A percentile compares a stretch with the other conserved stretches of the same genome.
phyloP scores from a whole-genome alignment of 1,140 invertebrate genomes.

The Heliconius nattereri region DNA sequence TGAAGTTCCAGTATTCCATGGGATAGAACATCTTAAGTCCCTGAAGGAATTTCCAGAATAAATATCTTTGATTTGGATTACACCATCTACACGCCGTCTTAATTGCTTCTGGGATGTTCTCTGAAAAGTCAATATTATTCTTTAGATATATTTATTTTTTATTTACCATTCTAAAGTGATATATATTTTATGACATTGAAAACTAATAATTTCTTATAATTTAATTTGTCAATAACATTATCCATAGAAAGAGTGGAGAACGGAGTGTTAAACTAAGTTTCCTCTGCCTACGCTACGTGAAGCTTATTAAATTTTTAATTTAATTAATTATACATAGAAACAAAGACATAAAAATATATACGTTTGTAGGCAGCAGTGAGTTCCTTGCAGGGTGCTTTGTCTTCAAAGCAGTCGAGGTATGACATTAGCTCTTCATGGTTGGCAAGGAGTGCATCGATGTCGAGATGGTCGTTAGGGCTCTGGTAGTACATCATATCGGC shows the following conservation, averaged over 20 bases:
- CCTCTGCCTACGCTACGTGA: too few species aligned
- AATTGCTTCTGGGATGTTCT: conserved; percentile 14
- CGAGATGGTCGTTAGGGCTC: conserved; percentile 50
- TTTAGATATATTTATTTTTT: background rate
- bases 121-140: background rate
- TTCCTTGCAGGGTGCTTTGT: conserved; percentile 15
- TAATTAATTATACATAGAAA: too few species aligned
- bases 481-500: conserved; percentile 42
- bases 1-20: conserved; percentile 30
- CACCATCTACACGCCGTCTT: conserved; percentile 22
- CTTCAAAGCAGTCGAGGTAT: conserved; percentile 20
- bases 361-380: conserved; percentile 19
- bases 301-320: too few species aligned
- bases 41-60: conserved; percentile 21
- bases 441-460: conserved; percentile 43
- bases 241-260: too few species aligned
- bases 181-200: too few species aligned
- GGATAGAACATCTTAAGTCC: conserved; percentile 17
- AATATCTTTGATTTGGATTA: conserved; percentile 11
- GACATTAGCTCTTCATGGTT: background rate
- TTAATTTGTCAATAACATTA: too few species aligned
- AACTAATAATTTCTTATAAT: too few species aligned
- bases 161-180: background rate
- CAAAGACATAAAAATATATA: conserved; percentile 4
- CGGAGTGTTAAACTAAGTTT: too few species aligned